A percentile compares a stretch with the other conserved stretches of the same genome.
phyloP scores from a whole-genome alignment of 2,888 invertebrate genomes.

The Matsumyia berberina region DNA sequence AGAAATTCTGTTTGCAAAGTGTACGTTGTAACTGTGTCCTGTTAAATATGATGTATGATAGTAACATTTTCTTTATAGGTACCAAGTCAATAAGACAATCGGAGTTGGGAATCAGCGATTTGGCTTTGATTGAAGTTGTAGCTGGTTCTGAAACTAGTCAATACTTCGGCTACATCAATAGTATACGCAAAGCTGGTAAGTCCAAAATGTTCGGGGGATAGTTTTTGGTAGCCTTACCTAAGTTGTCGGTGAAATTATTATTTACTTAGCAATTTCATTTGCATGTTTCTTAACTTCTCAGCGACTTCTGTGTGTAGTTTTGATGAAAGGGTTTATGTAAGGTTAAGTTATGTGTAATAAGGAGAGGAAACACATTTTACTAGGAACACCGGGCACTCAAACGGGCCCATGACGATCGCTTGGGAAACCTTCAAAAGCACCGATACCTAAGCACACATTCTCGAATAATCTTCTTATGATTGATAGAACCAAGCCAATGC shows the following conservation, averaged over 20 bases:
- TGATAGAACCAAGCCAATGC: too few species aligned
- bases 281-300: too few species aligned
- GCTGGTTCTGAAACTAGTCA: not conserved
- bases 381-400: too few species aligned
- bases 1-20: slow-evolving; percentile 78
- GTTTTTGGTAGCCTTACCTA: not conserved
- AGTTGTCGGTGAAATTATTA: not conserved
- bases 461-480: too few species aligned
- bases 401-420: too few species aligned
- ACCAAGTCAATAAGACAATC: slow-evolving; percentile 21
- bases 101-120: slow-evolving; percentile 35
- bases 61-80: slow-evolving; percentile 26
- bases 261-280: not conserved
- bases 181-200: slow-evolving; percentile 57
- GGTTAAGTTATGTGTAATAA: too few species aligned
- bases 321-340: too few species aligned
- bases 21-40: slow-evolving; percentile 70
- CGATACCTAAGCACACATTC: too few species aligned
- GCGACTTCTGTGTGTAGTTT: too few species aligned
- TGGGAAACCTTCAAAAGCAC: too few species aligned
- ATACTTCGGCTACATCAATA: slow-evolving; percentile 46
- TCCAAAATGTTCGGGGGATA: not conserved
- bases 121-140: slow-evolving; percentile 45
- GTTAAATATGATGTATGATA: not conserved
- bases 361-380: too few species aligned